These are phyloP conservation scores for Sebastes umbrosus DNA, from an alignment of 2,797 vertebrate genomes.

Conservation along the genomic window DNA sequence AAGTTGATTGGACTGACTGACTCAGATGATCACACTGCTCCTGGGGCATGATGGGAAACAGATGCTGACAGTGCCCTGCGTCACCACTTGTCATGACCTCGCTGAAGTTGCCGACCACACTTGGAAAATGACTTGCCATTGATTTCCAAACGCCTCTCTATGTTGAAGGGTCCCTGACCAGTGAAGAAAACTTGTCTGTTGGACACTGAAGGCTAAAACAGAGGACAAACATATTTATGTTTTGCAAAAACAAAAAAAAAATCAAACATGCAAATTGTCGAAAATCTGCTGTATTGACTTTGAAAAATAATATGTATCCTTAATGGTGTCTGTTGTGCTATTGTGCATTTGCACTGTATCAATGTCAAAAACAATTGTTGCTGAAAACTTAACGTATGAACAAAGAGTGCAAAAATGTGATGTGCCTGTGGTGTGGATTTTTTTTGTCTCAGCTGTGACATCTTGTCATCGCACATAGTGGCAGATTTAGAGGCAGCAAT, in stretches of 20 bases:
- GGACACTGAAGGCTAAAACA: conserved; percentile 55
- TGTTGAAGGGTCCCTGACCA: conserved; percentile 46
- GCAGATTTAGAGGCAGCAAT: background rate
- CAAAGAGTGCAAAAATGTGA: conserved; percentile 69
- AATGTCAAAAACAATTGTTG: conserved; percentile 73
- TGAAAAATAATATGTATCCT: conserved; percentile 71
- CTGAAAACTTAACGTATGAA: conserved; percentile 73
- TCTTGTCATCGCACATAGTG: conserved; percentile 4
- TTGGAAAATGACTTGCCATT: conserved; percentile 51
- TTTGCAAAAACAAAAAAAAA: conserved; percentile 57
- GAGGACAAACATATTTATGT: conserved; percentile 62
- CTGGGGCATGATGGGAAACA: conserved; percentile 52
- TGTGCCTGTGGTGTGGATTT: conserved; percentile 33
- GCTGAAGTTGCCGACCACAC: conserved; percentile 52
- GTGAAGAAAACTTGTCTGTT: conserved; percentile 43
- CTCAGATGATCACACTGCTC: conserved; percentile 39
- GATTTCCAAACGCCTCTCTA: conserved; percentile 49
- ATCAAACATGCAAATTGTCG: conserved; percentile 70
- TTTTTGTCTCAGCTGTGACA: conserved; percentile 10
- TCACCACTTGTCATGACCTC: conserved; percentile 54
- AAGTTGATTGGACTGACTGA: conserved; percentile 47
- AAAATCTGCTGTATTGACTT: conserved; percentile 78
- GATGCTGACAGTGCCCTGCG: conserved; percentile 55
- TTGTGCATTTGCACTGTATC: conserved; percentile 81
- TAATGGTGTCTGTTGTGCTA: conserved; percentile 79